Evolutionary conservation across 2,113 vertebrate genomes (phyloP), one percentile per base, ranked within the genome.

Genomic region (Labeo catla): DNA sequence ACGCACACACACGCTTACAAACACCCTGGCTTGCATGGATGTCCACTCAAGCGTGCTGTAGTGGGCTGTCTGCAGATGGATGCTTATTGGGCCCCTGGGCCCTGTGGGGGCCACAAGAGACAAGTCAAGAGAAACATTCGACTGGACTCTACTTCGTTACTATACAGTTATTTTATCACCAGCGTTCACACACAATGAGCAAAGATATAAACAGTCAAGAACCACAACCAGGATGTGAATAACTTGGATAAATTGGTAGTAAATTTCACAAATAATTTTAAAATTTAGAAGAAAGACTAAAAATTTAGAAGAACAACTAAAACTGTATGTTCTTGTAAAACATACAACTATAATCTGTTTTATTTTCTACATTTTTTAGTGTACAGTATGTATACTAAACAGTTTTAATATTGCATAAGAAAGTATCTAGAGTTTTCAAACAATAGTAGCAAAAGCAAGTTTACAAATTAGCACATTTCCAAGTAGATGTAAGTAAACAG

Each of bases 61-160:
- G 86, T 88, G 92, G 92, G 92, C 91, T 94, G 93, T 93, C 94
- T 94, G 92, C 93, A 95, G 93, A 93, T 94, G 94, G 92, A 92
- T 93, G 94, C 93, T 95, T 95, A 95, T 95, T 95, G 94, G 94
- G 90, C 94, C 93, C 94, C 86, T 89, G 93, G 94, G 95, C 91
- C 89, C 89, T 81, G 87, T 88, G 49, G 49, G 66, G 73, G 52
- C 83, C 90, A 89, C 90, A 47, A 21, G 85, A 82, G 90, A 91
- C 88, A 88, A 39, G 77, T 83, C 80, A 73, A 91, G 86, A 89
- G 87, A 88, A 89, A 74, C 74, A 59, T 81, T 84, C 59, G 12
- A 65, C 76, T 39, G 81, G 87, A 85, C 82, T 87, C 28, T 66
- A 52, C 66, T 73, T 39, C 1, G 39, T 81, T 77, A 19, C 28